These are phyloP conservation scores for Premnoplex brunnescens DNA, from an alignment of 2,797 vertebrate genomes.

Conservation along the genomic window DNA sequence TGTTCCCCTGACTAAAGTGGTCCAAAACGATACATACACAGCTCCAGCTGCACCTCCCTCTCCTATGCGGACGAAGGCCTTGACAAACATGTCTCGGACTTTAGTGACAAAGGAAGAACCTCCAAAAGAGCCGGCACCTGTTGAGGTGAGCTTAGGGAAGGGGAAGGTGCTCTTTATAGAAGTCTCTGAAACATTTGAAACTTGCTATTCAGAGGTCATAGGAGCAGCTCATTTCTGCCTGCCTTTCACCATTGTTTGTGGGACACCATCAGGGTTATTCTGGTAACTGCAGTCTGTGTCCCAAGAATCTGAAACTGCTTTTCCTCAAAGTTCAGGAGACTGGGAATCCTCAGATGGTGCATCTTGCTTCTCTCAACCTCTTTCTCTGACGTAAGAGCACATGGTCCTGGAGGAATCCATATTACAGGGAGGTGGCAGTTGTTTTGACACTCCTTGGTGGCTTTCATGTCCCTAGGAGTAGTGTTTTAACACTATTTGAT, in stretches of 20 bases:
- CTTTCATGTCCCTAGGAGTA: neutral
- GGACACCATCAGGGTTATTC: neutral
- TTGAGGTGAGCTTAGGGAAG: conserved; percentile 73
- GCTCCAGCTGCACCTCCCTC: conserved; percentile 77
- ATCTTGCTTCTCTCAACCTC: neutral
- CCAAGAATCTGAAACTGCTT: neutral
- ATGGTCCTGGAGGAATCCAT: neutral
- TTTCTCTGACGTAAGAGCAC: neutral
- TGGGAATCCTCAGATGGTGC: neutral
- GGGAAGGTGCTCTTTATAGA: neutral
- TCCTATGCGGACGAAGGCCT: conserved; percentile 72
- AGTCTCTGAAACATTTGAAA: neutral
- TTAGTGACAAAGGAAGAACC: conserved; percentile 84
- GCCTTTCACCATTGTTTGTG: neutral
- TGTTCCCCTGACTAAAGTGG: conserved; percentile 92
- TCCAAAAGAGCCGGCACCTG: conserved; percentile 65
- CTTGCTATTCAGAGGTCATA: neutral
- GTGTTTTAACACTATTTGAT: neutral
- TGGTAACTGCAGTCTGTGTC: neutral
- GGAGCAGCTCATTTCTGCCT: neutral
- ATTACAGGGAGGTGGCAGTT: neutral
- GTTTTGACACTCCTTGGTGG: neutral
- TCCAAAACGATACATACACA: conserved; percentile 93
- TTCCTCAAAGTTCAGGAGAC: neutral
- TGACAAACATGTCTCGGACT: conserved; percentile 87